These are phyloP conservation scores for Saturnia japonica DNA, from an alignment of 2,888 invertebrate species.

Conservation along the genomic window DNA sequence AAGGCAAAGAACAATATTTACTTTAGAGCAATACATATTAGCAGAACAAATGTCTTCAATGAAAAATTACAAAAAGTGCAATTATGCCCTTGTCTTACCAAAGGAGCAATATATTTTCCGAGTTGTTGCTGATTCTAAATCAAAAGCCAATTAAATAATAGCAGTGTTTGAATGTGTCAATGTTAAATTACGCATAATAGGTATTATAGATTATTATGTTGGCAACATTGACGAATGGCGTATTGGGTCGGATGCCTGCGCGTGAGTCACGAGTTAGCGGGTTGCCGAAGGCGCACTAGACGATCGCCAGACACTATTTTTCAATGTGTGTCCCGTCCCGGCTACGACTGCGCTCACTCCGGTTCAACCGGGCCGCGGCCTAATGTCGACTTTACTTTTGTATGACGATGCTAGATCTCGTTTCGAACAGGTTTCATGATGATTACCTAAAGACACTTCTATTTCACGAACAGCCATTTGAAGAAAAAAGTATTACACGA, in stretches of 20 bases:
- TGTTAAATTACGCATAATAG: neutral
- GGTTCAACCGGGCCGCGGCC: constrained; percentile 28
- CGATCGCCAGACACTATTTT: constrained; percentile 67
- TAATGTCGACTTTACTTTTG: constrained; percentile 32
- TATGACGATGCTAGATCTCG: constrained; percentile 16
- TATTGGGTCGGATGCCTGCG: constrained; percentile 56
- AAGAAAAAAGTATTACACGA: neutral
- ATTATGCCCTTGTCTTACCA: no score
- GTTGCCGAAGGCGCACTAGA: constrained; percentile 49
- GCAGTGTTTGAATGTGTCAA: neutral
- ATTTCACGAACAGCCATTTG: neutral
- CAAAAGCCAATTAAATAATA: neutral
- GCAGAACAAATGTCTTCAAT: no score
- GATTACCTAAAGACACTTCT: neutral
- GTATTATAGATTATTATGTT: constrained; percentile 11
- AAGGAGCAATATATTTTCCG: no score
- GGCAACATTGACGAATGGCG: constrained; percentile 33
- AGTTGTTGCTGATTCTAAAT: neutral
- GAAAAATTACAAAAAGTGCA: no score
- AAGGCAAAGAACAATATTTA: no score
- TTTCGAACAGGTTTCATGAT: constrained; percentile 4
- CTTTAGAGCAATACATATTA: no score
- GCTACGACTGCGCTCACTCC: constrained; percentile 19
- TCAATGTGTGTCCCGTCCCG: constrained; percentile 44
- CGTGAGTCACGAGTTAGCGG: constrained; percentile 55